phyloP scores from a whole-genome alignment of 30 jellyfish, hydroid and myxozoan species.

The Aurelia sp. region DNA sequence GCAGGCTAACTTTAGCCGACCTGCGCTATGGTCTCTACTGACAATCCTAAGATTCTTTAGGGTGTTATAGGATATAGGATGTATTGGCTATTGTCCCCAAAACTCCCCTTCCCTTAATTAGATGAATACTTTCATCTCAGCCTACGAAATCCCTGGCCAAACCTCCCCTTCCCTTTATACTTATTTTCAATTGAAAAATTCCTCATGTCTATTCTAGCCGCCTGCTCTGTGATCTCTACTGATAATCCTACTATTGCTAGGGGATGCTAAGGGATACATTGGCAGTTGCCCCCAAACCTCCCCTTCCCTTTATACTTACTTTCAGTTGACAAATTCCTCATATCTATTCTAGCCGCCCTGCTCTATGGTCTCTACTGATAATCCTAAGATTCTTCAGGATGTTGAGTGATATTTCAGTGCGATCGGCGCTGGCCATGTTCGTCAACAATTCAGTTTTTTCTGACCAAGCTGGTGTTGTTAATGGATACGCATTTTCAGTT shows the following conservation, averaged over 20 bases:
- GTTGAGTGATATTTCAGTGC: conserved; percentile 87
- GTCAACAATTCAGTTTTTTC: conserved; percentile 85
- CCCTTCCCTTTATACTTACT: background rate
- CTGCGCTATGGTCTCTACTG: conserved; percentile 72
- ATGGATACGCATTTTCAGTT: conserved; percentile 95
- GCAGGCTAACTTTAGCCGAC: too few species aligned
- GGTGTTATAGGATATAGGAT: conserved; percentile 91
- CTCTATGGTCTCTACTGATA: conserved; percentile 80
- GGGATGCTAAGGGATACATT: conserved; percentile 88
- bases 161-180: background rate
- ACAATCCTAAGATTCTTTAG: conserved; percentile 59
- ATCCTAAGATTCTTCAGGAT: conserved; percentile 74
- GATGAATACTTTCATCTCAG: too few species aligned
- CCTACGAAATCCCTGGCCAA: too few species aligned
- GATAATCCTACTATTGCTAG: conserved; percentile 51
- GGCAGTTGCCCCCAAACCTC: background rate
- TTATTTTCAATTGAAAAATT: background rate
- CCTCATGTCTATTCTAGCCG: background rate
- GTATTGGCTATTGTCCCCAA: conserved; percentile 23
- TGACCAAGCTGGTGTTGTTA: conserved; percentile 87
- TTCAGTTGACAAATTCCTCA: background rate
- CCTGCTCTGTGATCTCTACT: conserved; percentile 70
- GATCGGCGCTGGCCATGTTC: conserved; percentile 92
- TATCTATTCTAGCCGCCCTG: conserved; percentile 11
- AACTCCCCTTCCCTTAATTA: too few species aligned